phyloP scores from a whole-genome alignment of 2,888 invertebrate genomes.

The Tineola bisselliella region DNA sequence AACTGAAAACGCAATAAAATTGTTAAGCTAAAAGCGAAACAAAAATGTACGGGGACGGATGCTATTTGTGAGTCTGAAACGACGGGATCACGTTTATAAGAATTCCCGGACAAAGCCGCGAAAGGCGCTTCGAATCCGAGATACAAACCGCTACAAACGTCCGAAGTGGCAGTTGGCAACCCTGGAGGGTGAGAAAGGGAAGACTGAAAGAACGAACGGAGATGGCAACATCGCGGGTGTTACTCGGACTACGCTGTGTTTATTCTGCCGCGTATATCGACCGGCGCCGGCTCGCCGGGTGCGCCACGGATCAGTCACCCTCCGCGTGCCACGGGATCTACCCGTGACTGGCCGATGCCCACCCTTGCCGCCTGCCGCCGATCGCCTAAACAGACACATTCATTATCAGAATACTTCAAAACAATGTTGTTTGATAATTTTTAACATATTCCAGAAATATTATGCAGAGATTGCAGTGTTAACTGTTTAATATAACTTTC shows the following conservation, averaged over 20 bases:
- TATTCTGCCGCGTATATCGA: slow-evolving; percentile 66
- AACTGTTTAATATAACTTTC: not conserved
- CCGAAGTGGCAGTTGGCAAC: slow-evolving; percentile 27
- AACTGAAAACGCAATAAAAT: slow-evolving; percentile 14
- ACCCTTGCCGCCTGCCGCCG: slow-evolving; percentile 44
- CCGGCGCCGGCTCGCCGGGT: slow-evolving; percentile 37
- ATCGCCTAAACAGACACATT: slow-evolving; percentile 18
- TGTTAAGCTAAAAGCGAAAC: slow-evolving; percentile 21
- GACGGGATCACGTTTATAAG: slow-evolving; percentile 18
- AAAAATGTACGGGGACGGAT: slow-evolving; percentile 20
- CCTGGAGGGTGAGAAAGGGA: not conserved
- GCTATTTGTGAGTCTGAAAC: slow-evolving; percentile 24
- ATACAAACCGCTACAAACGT: slow-evolving; percentile 36
- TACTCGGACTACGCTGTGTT: slow-evolving; percentile 56
- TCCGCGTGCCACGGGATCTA: slow-evolving; percentile 28
- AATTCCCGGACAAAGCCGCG: slow-evolving; percentile 21
- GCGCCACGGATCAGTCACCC: slow-evolving; percentile 39
- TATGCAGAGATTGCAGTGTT: not conserved
- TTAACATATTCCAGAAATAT: not conserved
- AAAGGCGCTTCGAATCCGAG: slow-evolving; percentile 23
- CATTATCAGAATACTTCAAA: not conserved
- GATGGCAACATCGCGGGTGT: slow-evolving; percentile 43
- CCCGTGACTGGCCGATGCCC: slow-evolving; percentile 34
- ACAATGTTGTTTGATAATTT: not conserved
- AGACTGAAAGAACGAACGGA: slow-evolving; percentile 13